Evolutionary conservation across 2,888 invertebrate genomes (phyloP).

Genomic region (Epirrhoe tristata): DNA sequence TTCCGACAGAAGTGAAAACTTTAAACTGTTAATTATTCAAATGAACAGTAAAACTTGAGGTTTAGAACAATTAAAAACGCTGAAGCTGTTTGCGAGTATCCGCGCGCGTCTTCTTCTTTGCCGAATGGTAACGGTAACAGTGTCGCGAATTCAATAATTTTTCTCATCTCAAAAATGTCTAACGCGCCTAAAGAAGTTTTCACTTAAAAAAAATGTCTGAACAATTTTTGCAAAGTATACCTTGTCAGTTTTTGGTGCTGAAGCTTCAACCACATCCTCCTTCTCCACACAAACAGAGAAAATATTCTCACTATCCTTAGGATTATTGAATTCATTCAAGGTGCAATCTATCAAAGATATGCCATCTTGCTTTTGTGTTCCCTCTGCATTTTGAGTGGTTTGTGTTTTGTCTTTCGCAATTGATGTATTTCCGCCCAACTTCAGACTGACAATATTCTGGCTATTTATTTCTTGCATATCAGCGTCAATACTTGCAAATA

Average conservation of each 20-base stretch:
- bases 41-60: too few species aligned
- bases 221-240: constrained; percentile 44
- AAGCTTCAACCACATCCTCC: constrained; percentile 50
- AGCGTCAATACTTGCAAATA: constrained; percentile 75
- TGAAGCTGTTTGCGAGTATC: too few species aligned
- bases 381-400: constrained; percentile 33
- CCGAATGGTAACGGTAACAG: too few species aligned
- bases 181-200: too few species aligned
- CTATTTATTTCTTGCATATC: constrained; percentile 64
- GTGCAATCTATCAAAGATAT: constrained; percentile 17
- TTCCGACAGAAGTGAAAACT: too few species aligned
- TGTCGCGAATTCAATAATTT: too few species aligned
- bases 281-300: constrained; percentile 66
- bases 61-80: too few species aligned
- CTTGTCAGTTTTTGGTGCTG: constrained; percentile 42
- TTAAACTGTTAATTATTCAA: too few species aligned
- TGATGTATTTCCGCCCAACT: constrained; percentile 13
- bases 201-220: too few species aligned
- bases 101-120: too few species aligned
- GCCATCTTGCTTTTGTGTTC: constrained; percentile 42
- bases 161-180: too few species aligned
- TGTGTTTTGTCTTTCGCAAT: constrained; percentile 27
- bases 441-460: constrained; percentile 44
- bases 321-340: constrained; percentile 45
- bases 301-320: constrained; percentile 73